Percentiles rank a stretch among this genome's conserved stretches.
Evolutionary conservation across 1,140 invertebrate genomes (phyloP).

Genomic region (Brachionus asplanchnoidis): DNA sequence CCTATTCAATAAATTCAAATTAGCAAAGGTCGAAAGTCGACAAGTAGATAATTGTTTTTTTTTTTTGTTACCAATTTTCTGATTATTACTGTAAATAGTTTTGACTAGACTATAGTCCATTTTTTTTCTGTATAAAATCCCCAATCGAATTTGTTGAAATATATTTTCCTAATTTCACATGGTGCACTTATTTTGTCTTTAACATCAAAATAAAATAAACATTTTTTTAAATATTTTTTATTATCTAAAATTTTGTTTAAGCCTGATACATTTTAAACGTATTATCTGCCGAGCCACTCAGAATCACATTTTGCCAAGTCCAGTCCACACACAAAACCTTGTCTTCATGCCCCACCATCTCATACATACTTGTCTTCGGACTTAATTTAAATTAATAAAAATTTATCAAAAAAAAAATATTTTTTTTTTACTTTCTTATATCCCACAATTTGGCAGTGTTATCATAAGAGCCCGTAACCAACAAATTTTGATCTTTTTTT

Average conservation of each 20-base stretch:
- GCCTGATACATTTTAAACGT: conserved; percentile 72
- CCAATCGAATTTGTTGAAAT: background rate
- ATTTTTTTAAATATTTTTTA: background rate
- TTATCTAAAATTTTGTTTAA: background rate
- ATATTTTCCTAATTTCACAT: background rate
- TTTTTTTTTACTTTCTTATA: conserved; percentile 67
- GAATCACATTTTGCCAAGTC: conserved; percentile 75
- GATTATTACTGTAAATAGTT: background rate
- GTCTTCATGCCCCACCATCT: conserved; percentile 85
- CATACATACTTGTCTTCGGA: conserved; percentile 82
- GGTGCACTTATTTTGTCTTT: background rate
- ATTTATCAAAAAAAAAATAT: background rate
- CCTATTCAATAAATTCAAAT: background rate
- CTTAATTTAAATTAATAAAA: conserved; percentile 57
- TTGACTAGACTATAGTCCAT: background rate
- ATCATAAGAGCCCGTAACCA: conserved; percentile 89
- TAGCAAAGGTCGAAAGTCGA: background rate
- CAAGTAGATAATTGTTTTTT: background rate
- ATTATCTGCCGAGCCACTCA: conserved; percentile 89
- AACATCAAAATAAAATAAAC: background rate
- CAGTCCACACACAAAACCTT: conserved; percentile 89
- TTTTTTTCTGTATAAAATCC: background rate
- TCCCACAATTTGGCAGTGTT: conserved; percentile 90
- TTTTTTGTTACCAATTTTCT: background rate
- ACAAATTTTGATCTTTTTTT: conserved; percentile 72